These are phyloP conservation scores for Marmota monax DNA, from an alignment of 2,113 vertebrate species.

Conservation along the genomic window DNA sequence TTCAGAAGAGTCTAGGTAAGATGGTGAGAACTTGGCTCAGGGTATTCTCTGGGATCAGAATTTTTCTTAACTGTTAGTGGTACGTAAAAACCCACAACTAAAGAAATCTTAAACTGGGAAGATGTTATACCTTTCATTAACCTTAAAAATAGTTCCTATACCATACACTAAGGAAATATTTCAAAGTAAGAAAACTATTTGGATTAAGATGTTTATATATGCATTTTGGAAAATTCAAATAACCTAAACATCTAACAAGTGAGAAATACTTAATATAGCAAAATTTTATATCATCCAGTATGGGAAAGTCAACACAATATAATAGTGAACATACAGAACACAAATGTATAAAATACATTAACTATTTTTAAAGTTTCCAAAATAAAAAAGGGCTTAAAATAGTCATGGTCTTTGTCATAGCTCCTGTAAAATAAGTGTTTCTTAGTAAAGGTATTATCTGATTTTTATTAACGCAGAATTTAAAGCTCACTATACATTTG, in stretches of 20 bases:
- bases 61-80: conserved; percentile 14
- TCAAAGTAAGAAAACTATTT: conserved; percentile 52
- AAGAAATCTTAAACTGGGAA: conserved; percentile 14
- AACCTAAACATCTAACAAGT: neutral
- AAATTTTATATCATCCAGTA: neutral
- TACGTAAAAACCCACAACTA: conserved; percentile 39
- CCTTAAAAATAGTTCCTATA: neutral
- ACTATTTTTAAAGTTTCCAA: conserved; percentile 50
- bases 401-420: neutral
- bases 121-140: neutral
- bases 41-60: neutral
- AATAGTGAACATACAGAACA: neutral
- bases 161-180: neutral
- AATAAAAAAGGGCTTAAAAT: neutral
- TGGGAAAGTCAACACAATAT: conserved; percentile 46
- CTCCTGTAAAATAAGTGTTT: conserved; percentile 38
- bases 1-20: neutral
- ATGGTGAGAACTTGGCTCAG: neutral
- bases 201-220: conserved; percentile 26
- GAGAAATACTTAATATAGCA: conserved; percentile 1
- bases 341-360: conserved; percentile 17
- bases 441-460: conserved; percentile 17
- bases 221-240: conserved; percentile 11
- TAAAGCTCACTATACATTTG: conserved; percentile 49
- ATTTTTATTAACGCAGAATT: conserved; percentile 28